A percentile compares a stretch with the other conserved stretches of the same genome.
Conservation (phyloP, 1,140 invertebrate genomes). For the Heterodera carotae region DNA sequence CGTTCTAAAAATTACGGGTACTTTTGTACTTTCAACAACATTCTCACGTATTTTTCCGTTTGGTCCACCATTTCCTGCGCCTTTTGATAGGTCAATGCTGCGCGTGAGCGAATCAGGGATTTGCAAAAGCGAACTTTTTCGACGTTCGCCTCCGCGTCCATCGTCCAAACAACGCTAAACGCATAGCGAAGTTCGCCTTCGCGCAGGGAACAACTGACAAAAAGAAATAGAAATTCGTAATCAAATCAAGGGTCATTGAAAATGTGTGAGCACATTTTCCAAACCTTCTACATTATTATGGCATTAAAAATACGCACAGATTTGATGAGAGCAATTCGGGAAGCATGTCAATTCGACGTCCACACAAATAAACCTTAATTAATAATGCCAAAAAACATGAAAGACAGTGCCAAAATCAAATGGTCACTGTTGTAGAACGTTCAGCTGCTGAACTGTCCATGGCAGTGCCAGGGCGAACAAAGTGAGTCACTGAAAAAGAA, state of each 20-base stretch:
- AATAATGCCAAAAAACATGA: constrained; percentile 2
- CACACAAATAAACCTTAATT: constrained; percentile 56
- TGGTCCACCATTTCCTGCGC: constrained; percentile 74
- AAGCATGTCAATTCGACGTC: constrained; percentile 69
- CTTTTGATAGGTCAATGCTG: constrained; percentile 64
- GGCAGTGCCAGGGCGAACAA: constrained; percentile 83
- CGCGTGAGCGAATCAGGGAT: constrained; percentile 79
- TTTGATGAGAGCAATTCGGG: constrained; percentile 85
- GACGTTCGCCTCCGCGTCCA: constrained; percentile 82
- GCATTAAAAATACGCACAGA: constrained; percentile 72
- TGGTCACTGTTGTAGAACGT: constrained; percentile 54
- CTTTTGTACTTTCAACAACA: constrained; percentile 10
- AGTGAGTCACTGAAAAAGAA: constrained; percentile 76
- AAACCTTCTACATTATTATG: too few species aligned
- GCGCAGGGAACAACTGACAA: constrained; percentile 72
- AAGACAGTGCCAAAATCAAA: constrained; percentile 14
- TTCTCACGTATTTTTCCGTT: constrained; percentile 74
- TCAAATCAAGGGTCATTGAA: too few species aligned
- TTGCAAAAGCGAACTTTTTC: constrained; percentile 79
- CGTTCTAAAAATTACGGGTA: neutral
- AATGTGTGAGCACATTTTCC: too few species aligned
- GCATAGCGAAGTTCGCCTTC: constrained; percentile 83
- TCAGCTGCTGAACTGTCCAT: constrained; percentile 72
- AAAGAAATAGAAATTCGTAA: neutral
- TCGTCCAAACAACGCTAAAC: constrained; percentile 90